Evolutionary conservation across 2,888 invertebrate genomes (phyloP).

Genomic region (Synanthedon andrenaeformis): DNA sequence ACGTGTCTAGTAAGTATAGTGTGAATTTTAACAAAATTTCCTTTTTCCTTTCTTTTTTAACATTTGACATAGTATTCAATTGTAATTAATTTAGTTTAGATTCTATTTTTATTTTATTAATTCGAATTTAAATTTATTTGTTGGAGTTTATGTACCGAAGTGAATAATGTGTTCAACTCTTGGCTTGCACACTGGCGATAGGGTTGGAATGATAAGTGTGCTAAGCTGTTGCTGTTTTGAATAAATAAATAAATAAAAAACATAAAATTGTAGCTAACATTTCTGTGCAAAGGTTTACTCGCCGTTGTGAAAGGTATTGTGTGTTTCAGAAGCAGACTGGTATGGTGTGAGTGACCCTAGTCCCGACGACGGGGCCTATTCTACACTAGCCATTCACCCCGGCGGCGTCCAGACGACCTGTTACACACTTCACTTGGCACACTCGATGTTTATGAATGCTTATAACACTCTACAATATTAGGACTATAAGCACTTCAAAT

Average conservation of each 20-base stretch:
- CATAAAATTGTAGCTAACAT: background rate
- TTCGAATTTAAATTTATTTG: too few relatives aligned
- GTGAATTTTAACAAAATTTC: background rate
- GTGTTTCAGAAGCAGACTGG: background rate
- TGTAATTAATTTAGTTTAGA: too few relatives aligned
- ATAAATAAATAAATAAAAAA: too few relatives aligned
- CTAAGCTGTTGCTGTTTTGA: too few relatives aligned
- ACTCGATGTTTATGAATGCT: constrained; percentile 21
- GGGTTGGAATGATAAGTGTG: too few relatives aligned
- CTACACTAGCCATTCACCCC: constrained; percentile 55
- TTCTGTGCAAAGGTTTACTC: background rate
- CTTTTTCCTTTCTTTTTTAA: too few relatives aligned
- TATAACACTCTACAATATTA: constrained; percentile 9
- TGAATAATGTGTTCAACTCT: too few relatives aligned
- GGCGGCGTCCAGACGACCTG: constrained; percentile 52
- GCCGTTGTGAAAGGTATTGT: background rate
- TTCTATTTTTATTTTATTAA: too few relatives aligned
- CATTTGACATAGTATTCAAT: too few relatives aligned
- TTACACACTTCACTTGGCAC: constrained; percentile 49
- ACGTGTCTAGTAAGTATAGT: too few relatives aligned
- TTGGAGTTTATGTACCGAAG: too few relatives aligned
- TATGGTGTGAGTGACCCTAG: constrained; percentile 1
- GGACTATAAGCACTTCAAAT: background rate
- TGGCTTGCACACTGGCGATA: too few relatives aligned
- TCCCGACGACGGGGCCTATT: constrained; percentile 19